Percentiles rank a stretch among this genome's conserved stretches.
Evolutionary conservation across 23 tunicate genomes (phyloP).

Genomic region (Ascidia mentula): DNA sequence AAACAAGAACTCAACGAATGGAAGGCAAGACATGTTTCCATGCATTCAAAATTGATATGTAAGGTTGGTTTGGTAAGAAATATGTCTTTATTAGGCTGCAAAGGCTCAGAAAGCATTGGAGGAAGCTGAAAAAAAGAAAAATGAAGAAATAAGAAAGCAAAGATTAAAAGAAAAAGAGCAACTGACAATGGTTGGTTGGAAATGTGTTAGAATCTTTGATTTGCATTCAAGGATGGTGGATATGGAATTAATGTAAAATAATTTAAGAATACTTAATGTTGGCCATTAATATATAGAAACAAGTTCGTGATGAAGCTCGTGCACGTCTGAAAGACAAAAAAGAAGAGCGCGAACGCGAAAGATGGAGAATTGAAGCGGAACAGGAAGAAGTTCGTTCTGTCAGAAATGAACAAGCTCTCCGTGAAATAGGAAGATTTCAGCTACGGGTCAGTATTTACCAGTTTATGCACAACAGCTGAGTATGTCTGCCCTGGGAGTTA

Average conservation of each 20-base stretch:
- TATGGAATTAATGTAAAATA: too few species aligned
- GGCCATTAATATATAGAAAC: too few species aligned
- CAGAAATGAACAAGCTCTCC: conserved; percentile 49
- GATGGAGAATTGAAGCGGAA: conserved; percentile 66
- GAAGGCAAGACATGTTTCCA: conserved; percentile 48
- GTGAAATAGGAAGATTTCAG: conserved; percentile 56
- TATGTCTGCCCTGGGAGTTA: too few species aligned
- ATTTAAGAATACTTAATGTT: too few species aligned
- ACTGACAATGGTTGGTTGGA: conserved; percentile 6
- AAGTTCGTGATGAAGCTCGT: conserved; percentile 39
- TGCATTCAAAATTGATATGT: too few species aligned
- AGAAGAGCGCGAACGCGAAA: conserved; percentile 59
- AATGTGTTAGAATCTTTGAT: not conserved
- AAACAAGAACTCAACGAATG: conserved; percentile 46
- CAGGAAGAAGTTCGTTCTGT: conserved; percentile 38
- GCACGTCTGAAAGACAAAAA: conserved; percentile 40
- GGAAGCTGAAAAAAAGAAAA: conserved; percentile 45
- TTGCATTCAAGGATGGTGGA: not conserved
- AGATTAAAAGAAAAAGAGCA: conserved; percentile 52
- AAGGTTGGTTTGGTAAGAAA: not conserved
- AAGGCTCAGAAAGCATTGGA: conserved; percentile 44
- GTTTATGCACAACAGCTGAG: too few species aligned
- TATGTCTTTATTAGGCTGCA: conserved; percentile 14
- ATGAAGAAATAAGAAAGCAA: conserved; percentile 45
- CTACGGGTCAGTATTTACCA: conserved; percentile 38